A percentile compares a stretch with the other conserved stretches of the same genome.
Evolutionary conservation across 1,140 invertebrate species (phyloP).

Genomic region (Musca vetustissima): DNA sequence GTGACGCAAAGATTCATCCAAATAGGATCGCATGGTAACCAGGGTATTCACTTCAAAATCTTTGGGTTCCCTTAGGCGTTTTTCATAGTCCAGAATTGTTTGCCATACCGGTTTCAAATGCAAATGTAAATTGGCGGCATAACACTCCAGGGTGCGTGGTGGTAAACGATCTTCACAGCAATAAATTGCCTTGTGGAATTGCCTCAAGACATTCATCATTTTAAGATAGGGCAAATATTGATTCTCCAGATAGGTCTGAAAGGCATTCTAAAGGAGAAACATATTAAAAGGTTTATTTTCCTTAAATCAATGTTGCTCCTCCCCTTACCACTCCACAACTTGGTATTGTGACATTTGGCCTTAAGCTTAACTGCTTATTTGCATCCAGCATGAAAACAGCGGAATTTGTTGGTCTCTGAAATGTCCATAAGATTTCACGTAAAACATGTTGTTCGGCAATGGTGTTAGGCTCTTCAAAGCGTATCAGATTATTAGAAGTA

Average conservation of each 20-base stretch:
- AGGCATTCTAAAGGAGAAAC: constrained; percentile 16
- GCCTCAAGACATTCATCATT: constrained; percentile 34
- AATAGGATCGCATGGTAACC: constrained; percentile 31
- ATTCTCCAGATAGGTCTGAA: constrained; percentile 26
- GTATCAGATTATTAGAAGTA: constrained; percentile 18
- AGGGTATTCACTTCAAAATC: constrained; percentile 26
- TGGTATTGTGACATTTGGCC: constrained; percentile 36
- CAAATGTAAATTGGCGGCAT: constrained; percentile 38
- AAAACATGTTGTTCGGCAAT: constrained; percentile 39
- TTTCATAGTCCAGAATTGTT: constrained; percentile 36
- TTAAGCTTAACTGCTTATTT: constrained; percentile 31
- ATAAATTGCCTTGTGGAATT: constrained; percentile 36
- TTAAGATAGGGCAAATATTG: constrained; percentile 17
- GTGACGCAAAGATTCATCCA: constrained; percentile 31
- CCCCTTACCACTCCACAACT: constrained; percentile 38
- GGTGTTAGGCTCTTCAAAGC: constrained; percentile 34
- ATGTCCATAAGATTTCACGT: constrained; percentile 52
- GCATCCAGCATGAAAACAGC: constrained; percentile 41
- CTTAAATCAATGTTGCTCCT: not conserved
- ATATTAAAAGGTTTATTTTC: not conserved
- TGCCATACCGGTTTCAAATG: constrained; percentile 38
- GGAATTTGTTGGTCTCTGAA: constrained; percentile 38
- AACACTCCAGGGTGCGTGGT: constrained; percentile 31
- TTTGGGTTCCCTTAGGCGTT: constrained; percentile 26
- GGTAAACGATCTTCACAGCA: constrained; percentile 27